phyloP scores from a whole-genome alignment of 2,113 vertebrate genomes.

The Pycnonotus jocosus region DNA sequence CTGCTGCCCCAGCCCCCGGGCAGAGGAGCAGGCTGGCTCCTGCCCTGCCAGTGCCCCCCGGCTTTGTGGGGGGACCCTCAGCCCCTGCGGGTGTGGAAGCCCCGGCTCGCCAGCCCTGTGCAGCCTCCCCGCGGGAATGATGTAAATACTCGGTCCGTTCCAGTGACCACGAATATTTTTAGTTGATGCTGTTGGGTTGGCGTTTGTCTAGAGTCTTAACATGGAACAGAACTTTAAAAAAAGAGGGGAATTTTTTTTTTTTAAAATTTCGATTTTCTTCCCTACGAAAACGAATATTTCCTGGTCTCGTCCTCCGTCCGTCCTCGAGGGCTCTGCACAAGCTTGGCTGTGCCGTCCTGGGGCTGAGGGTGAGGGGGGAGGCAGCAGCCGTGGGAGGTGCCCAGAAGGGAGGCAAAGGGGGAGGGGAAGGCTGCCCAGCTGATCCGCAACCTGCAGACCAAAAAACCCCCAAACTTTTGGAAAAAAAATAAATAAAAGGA shows the following conservation, averaged over 20 bases:
- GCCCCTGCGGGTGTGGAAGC: not conserved
- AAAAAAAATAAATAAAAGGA: not conserved
- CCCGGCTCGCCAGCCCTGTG: not conserved
- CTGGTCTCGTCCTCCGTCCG: not conserved
- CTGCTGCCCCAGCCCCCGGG: not conserved
- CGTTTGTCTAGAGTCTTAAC: slow-evolving; percentile 62
- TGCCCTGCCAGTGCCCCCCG: not conserved
- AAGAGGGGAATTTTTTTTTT: not conserved
- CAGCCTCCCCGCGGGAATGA: slow-evolving; percentile 72
- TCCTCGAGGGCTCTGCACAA: not conserved
- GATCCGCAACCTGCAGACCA: not conserved
- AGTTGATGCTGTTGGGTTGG: slow-evolving; percentile 82
- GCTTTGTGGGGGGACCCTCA: not conserved
- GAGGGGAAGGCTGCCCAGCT: not conserved
- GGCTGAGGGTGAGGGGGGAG: not conserved
- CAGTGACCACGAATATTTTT: slow-evolving; percentile 80
- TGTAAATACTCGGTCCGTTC: slow-evolving; percentile 93
- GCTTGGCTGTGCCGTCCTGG: not conserved
- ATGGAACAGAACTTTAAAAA: not conserved
- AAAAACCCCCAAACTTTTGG: slow-evolving; percentile 16
- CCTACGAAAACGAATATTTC: not conserved
- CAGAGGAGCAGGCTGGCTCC: slow-evolving; percentile 38
- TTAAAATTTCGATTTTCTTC: not conserved
- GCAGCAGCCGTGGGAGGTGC: not conserved
- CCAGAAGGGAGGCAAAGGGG: not conserved